phyloP scores from a whole-genome alignment of 2,888 invertebrate genomes.

The Ophion ventricosus region DNA sequence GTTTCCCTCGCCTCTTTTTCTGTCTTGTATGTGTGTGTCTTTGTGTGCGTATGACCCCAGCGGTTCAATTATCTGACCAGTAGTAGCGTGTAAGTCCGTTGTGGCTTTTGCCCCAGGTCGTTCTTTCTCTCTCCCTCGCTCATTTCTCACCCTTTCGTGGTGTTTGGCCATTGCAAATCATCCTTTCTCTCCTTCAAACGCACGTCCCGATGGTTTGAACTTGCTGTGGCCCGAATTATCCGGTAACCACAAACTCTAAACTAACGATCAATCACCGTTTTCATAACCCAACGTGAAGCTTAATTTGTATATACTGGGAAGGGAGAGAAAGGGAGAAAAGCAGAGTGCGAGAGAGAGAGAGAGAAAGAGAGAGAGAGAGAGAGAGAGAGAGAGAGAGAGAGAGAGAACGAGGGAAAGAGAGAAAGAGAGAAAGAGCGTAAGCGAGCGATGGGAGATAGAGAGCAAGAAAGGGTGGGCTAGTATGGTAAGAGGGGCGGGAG shows the following conservation, averaged over 20 bases:
- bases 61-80: slow-evolving; percentile 52
- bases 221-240: slow-evolving; percentile 36
- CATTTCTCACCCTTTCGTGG: neutral
- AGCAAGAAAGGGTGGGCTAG: too few species aligned
- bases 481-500: too few species aligned
- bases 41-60: slow-evolving; percentile 4
- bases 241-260: slow-evolving; percentile 59
- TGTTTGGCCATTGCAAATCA: slow-evolving; percentile 29
- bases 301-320: slow-evolving; percentile 32
- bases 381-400: too few species aligned
- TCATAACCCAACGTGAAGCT: slow-evolving; percentile 57
- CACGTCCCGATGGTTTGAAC: slow-evolving; percentile 28
- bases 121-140: slow-evolving; percentile 1
- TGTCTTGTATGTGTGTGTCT: neutral
- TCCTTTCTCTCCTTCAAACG: slow-evolving; percentile 40
- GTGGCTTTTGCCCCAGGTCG: slow-evolving; percentile 44
- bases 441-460: too few species aligned
- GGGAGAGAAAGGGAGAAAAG: neutral
- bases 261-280: slow-evolving; percentile 65
- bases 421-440: neutral
- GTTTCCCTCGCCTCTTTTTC: slow-evolving; percentile 7
- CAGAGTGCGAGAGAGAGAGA: neutral
- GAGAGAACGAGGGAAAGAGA: too few species aligned
- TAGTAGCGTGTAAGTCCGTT: slow-evolving; percentile 49
- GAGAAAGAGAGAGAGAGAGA: neutral